phyloP scores from a whole-genome alignment of 2,797 vertebrate genomes.

The Trachops cirrhosus region DNA sequence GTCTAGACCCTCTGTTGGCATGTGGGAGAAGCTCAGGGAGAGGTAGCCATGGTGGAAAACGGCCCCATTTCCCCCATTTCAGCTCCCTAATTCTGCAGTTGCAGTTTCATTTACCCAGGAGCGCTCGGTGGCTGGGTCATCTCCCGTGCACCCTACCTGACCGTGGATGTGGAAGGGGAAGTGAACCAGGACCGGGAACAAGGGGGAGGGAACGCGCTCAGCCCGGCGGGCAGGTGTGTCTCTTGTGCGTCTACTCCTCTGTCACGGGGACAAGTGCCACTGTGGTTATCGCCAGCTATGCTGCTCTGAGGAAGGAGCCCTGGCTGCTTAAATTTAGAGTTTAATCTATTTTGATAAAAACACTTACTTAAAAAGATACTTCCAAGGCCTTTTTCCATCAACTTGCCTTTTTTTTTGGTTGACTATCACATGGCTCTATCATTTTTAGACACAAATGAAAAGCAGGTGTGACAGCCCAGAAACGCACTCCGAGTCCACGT shows the following conservation, averaged over 20 bases:
- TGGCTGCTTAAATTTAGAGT: slow-evolving; percentile 11
- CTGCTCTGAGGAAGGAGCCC: background rate
- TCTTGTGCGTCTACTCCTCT: background rate
- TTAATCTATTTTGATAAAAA: slow-evolving; percentile 39
- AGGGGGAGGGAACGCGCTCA: background rate
- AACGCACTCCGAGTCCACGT: slow-evolving; percentile 50
- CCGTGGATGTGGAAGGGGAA: background rate
- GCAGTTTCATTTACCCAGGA: background rate
- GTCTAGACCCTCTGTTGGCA: background rate
- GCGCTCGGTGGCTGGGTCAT: background rate
- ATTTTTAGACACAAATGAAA: slow-evolving; percentile 79
- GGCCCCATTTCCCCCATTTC: background rate
- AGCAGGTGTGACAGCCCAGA: slow-evolving; percentile 73
- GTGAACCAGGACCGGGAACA: background rate
- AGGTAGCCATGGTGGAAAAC: background rate
- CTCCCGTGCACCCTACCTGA: background rate
- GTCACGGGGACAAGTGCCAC: background rate
- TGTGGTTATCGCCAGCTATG: background rate
- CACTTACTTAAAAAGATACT: slow-evolving; percentile 42
- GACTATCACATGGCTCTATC: slow-evolving; percentile 61
- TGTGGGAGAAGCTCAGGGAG: background rate
- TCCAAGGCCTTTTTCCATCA: slow-evolving; percentile 58
- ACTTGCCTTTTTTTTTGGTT: slow-evolving; percentile 58
- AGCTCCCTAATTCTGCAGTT: background rate
- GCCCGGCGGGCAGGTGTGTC: background rate